Percentiles rank a stretch among this genome's conserved stretches.
Conservation (phyloP, 2,113 vertebrate genomes). For the Ammodytes dubius region DNA sequence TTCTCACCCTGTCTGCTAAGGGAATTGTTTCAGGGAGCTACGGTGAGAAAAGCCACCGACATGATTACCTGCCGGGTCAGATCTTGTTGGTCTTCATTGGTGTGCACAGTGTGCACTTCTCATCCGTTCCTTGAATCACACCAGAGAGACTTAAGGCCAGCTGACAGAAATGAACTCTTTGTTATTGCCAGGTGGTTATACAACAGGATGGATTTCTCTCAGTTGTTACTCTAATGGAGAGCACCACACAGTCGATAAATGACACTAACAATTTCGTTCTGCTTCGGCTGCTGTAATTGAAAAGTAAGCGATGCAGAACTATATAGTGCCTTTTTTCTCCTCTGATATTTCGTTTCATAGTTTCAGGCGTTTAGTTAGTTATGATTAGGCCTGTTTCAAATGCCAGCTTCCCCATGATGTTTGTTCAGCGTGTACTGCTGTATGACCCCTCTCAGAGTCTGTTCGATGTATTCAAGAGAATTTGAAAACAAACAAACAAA, state of each 20-base stretch:
- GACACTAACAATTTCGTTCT: constrained; percentile 92
- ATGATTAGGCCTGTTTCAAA: constrained; percentile 69
- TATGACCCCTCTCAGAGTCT: constrained; percentile 50
- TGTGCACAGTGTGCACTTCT: constrained; percentile 46
- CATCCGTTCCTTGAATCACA: constrained; percentile 73
- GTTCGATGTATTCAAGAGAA: constrained; percentile 49
- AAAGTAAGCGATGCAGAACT: constrained; percentile 94
- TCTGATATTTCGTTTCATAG: constrained; percentile 80
- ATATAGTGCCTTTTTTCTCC: constrained; percentile 78
- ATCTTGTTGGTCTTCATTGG: constrained; percentile 44
- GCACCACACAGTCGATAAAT: constrained; percentile 92
- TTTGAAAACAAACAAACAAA: constrained; percentile 57
- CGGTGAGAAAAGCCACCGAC: constrained; percentile 45
- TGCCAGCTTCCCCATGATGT: constrained; percentile 62
- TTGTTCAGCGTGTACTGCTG: constrained; percentile 71
- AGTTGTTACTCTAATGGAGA: constrained; percentile 90
- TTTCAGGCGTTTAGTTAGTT: constrained; percentile 80
- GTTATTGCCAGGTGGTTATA: constrained; percentile 91
- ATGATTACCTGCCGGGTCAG: constrained; percentile 67
- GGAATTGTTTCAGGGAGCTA: constrained; percentile 56
- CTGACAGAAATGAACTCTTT: constrained; percentile 87
- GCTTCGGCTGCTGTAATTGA: constrained; percentile 93
- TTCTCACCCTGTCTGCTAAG: constrained; percentile 80
- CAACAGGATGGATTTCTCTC: constrained; percentile 89
- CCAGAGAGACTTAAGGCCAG: constrained; percentile 72